Base-by-base conservation (phyloP, 1,140 invertebrate species). In the Drosophila gunungcola region DNA sequence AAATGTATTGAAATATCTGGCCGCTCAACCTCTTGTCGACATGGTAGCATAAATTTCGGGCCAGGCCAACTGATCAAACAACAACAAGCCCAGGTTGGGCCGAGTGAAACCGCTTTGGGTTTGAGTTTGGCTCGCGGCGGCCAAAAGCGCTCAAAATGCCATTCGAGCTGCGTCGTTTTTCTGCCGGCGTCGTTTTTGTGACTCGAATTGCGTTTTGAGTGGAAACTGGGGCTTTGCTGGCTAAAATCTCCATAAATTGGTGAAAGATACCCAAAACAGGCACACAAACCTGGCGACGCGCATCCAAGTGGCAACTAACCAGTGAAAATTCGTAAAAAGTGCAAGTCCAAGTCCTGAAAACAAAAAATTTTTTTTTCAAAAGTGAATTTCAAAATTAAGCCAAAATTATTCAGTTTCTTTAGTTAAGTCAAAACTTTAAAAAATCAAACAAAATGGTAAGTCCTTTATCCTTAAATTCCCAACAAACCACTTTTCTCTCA, bases 131-230 rank as follows among this genome's bases (percentile, higher is more conserved):
- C 63, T 58, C 55, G 51, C 29, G 16, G 46, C 39, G 7, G 5
- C 49, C 0, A 52, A 78, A 86, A 70, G 43, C 42, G 64, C 81
- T 85, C 81, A 85, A 85, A 85, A 85, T 88, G 83, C 58, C 62
- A 67, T 84, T 89, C 54, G 84, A 89, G 83, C 56, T 54, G 68
- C 45, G 25, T 21, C 53, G 70, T 51, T 51, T 38, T 51, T 42
- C 57, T 74, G 72, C 45, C 29, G 39, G 45, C 51, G 63, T 68
- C 36, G 43, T 4, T 9, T 52, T 58, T 72, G 42, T 72, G 57
- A 78, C 84, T 89, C 84, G 63, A 84, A 80, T 90, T 89, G 84
- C 84, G 84, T 80, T 89, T 84, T 89, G 85, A 89, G 84, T 80
- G 52, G 38, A 79, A 84, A 81, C 43, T 67, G 68, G 52, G 49